A percentile compares a stretch with the other conserved stretches of the same genome.
Evolutionary conservation across 2,797 vertebrate genomes (phyloP).

Genomic region (Muscicapa striata): DNA sequence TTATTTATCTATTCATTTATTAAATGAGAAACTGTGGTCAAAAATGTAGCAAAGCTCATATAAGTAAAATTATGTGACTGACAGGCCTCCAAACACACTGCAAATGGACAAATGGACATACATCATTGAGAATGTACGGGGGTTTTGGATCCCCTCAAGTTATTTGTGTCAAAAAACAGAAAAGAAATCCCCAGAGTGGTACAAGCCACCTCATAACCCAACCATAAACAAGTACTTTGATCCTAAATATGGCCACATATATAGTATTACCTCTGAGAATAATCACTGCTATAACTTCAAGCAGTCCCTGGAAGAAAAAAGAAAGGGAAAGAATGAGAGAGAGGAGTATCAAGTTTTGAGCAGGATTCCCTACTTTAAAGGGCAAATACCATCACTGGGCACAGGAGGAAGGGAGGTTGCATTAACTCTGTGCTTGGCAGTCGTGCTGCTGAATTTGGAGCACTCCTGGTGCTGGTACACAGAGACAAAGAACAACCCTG

Average conservation of each 20-base stretch:
- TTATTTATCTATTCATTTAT: not conserved
- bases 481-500: not conserved
- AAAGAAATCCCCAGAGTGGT: not conserved
- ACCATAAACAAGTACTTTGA: not conserved
- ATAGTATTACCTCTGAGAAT: not conserved
- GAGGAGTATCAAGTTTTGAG: not conserved
- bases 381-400: not conserved
- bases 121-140: fast-evolving
- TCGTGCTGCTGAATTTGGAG: not conserved
- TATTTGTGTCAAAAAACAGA: not conserved
- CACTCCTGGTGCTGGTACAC: not conserved
- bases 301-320: not conserved
- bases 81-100: not conserved
- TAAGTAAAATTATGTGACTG: not conserved
- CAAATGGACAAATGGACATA: not conserved
- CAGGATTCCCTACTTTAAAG: not conserved
- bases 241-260: not conserved
- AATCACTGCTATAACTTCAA: not conserved
- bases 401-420: not conserved
- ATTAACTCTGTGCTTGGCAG: not conserved
- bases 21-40: not conserved
- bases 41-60: not conserved
- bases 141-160: fast-evolving
- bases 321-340: not conserved
- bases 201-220: not conserved